Evolutionary conservation across 2,888 invertebrate genomes (phyloP), one percentile per base, ranked within the genome.

Genomic region (Aplocera efformata): DNA sequence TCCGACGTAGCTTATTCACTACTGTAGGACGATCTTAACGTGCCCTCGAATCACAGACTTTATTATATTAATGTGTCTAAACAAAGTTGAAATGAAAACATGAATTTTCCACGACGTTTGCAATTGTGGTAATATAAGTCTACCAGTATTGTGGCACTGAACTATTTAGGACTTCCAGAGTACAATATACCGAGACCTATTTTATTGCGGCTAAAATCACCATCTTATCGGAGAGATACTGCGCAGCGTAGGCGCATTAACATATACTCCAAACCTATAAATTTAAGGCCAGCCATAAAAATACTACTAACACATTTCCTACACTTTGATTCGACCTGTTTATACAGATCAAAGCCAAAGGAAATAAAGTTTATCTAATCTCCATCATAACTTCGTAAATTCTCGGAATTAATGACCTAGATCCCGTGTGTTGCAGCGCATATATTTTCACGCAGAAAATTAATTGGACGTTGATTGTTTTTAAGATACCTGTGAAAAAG

Each of bases 241-340:
- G 82, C 83, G 88, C 83, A 72, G 82, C 83, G 88, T 84, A 72
- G 85, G 83, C 75, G 80, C 78, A 71, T 48, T 59, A 45, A 53
- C 43, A 37, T 56, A 54, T 74, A 74, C 67, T 74, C 78, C 70
- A 69, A 67, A 67, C 78, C 78, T 72, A 79, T 85, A 85, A 85
- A 88, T 86, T 81, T 81, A 76, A 68, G 72, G 66, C 69, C 65
- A 66, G 72, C 65, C 75, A 83, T 86, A 88, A 88, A 86, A 88
- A 80, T 76, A 79, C 76, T 77, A 77, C 77, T 75, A 80, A 83
- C 79, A 83, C 80, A 74, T 82, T 82, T 84, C 82, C 79, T 79
- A 83, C 79, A 76, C 82, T 85, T 84, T 85, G 80, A 82, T 79
- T 83, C 72, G 73, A 78, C 72, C 78, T 76, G 82, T 84, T 82